Percentiles rank a stretch among this genome's conserved stretches.
These are phyloP conservation scores for Thymelicus acteon DNA, from an alignment of 2,888 invertebrate genomes.

Conservation along the genomic window DNA sequence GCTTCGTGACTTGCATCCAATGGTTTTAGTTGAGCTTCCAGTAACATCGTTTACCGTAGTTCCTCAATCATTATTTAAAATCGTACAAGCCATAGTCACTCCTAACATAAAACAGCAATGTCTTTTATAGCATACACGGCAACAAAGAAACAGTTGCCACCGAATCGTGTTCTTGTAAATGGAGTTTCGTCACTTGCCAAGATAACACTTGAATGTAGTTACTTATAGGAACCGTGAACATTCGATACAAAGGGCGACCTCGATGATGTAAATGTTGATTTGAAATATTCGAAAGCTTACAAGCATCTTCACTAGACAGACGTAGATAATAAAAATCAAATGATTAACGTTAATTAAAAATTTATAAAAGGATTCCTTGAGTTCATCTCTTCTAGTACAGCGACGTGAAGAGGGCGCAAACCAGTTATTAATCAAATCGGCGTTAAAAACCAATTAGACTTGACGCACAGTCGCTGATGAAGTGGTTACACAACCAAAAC, in stretches of 20 bases:
- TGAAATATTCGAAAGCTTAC: slow-evolving; percentile 50
- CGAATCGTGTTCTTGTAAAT: slow-evolving; percentile 57
- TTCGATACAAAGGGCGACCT: slow-evolving; percentile 59
- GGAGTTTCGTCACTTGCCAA: slow-evolving; percentile 68
- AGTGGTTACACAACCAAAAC: slow-evolving; percentile 57
- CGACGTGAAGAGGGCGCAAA: slow-evolving; percentile 50
- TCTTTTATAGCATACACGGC: slow-evolving; percentile 31
- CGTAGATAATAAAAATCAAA: slow-evolving; percentile 50
- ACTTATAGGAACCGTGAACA: slow-evolving; percentile 60
- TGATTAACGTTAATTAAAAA: slow-evolving; percentile 64
- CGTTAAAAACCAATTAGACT: slow-evolving; percentile 73
- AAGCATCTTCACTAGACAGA: slow-evolving; percentile 53
- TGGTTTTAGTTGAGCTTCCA: slow-evolving; percentile 64
- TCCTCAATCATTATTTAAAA: slow-evolving; percentile 37
- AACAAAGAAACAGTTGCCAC: slow-evolving; percentile 30
- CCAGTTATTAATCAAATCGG: slow-evolving; percentile 59
- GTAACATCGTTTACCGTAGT: slow-evolving; percentile 49
- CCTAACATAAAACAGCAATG: slow-evolving; percentile 28
- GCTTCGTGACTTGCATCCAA: slow-evolving; percentile 64
- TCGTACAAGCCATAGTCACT: slow-evolving; percentile 32
- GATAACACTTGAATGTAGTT: slow-evolving; percentile 62
- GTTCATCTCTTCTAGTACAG: slow-evolving; percentile 40
- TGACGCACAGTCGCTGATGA: slow-evolving; percentile 51
- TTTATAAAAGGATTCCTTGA: slow-evolving; percentile 41
- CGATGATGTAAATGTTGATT: slow-evolving; percentile 60